Conservation (phyloP, 2,113 vertebrate species). For the Natator depressus region DNA sequence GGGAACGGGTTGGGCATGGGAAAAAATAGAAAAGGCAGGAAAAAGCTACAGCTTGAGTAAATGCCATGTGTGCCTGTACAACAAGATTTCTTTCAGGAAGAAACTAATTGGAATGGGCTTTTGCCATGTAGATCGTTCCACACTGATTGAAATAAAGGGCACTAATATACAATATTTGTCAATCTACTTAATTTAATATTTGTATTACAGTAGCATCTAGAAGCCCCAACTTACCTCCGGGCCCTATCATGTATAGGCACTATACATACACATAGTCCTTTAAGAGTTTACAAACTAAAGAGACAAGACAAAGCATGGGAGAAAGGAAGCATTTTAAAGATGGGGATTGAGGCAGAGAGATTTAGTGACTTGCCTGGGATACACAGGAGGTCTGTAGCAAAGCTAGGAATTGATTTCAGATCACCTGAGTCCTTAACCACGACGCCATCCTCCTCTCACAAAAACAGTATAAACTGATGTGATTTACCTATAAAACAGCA, state of each 20-base stretch:
- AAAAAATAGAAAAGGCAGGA: not conserved
- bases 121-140: not conserved
- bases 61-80: not conserved
- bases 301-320: not conserved
- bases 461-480: not conserved
- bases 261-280: not conserved
- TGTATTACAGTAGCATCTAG: accelerated
- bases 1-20: not conserved
- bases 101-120: not conserved
- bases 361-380: not conserved
- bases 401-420: not conserved
- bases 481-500: not conserved
- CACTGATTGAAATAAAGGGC: not conserved
- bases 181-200: not conserved
- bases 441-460: not conserved
- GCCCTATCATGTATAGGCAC: not conserved
- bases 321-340: not conserved
- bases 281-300: not conserved
- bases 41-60: not conserved
- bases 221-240: not conserved
- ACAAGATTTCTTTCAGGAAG: not conserved
- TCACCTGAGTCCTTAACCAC: not conserved
- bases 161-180: not conserved
- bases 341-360: not conserved
- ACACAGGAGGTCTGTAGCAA: not conserved